Conservation (phyloP, 2,113 vertebrate genomes). For the Leucosticte australis region DNA sequence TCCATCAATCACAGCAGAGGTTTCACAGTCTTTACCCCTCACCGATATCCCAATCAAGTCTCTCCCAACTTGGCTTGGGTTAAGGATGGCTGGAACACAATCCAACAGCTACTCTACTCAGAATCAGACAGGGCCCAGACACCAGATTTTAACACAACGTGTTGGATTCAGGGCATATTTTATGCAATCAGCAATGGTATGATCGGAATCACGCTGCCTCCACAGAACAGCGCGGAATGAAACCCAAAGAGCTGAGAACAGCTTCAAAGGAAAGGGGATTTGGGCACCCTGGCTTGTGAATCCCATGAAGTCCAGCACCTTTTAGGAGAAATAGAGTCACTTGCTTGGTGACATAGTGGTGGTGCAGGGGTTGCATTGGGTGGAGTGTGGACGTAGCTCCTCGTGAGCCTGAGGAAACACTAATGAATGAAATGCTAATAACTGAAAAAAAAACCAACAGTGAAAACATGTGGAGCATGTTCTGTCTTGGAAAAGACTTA, state of each 20-base stretch:
- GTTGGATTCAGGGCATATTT: constrained; percentile 63
- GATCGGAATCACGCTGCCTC: constrained; percentile 56
- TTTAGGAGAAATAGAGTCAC: background rate
- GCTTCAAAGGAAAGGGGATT: background rate
- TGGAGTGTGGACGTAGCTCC: background rate
- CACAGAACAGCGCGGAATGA: background rate
- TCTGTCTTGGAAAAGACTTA: background rate
- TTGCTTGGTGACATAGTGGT: accelerated
- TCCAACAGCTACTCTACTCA: constrained; percentile 40
- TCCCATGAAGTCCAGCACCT: background rate
- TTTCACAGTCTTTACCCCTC: constrained; percentile 46
- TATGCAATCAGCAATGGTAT: constrained; percentile 65
- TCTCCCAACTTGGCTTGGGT: constrained; percentile 33
- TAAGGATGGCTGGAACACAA: constrained; percentile 11
- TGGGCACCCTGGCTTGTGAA: background rate
- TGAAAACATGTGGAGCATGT: background rate
- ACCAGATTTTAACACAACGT: constrained; percentile 52
- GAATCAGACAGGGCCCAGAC: constrained; percentile 64
- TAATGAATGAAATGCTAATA: background rate
- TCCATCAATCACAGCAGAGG: constrained; percentile 56
- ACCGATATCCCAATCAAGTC: constrained; percentile 43
- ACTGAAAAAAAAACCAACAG: background rate
- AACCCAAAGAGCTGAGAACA: background rate
- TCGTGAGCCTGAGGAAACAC: accelerated
- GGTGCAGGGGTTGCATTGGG: background rate